These are phyloP conservation scores for Leucopsar rothschildi DNA, from an alignment of 2,113 vertebrate genomes.

Conservation along the genomic window DNA sequence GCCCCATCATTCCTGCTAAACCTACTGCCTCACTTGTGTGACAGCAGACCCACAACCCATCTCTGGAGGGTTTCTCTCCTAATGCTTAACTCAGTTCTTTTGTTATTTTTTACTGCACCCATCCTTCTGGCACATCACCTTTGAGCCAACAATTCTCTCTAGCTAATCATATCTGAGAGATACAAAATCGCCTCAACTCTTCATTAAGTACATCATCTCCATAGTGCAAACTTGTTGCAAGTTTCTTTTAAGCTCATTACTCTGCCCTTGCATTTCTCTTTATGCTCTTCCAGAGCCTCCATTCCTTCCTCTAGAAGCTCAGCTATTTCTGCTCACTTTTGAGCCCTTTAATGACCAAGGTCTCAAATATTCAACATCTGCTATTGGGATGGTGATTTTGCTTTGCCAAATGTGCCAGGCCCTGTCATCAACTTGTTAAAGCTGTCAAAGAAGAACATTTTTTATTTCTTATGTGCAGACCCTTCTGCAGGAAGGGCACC, in stretches of 20 bases:
- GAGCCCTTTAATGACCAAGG: background rate
- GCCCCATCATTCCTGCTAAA: background rate
- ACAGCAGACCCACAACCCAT: background rate
- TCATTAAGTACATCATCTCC: background rate
- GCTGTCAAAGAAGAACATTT: background rate
- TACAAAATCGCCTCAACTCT: rapidly evolving
- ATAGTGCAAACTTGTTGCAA: background rate
- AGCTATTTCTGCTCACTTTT: background rate
- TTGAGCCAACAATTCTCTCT: background rate
- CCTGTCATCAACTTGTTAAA: background rate
- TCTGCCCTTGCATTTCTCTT: background rate
- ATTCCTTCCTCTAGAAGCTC: background rate
- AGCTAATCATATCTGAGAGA: background rate
- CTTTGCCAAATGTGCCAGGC: background rate
- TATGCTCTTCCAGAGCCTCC: background rate
- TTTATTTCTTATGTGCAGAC: background rate
- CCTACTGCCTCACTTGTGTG: background rate
- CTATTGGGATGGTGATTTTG: background rate
- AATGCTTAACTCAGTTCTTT: background rate
- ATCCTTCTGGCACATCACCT: background rate
- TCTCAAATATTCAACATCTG: background rate
- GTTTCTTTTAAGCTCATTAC: background rate
- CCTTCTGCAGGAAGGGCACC: background rate
- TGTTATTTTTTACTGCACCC: background rate
- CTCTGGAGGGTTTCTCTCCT: background rate